Conservation (phyloP, 1,140 invertebrate genomes). For the Dendrolimus kikuchii region DNA sequence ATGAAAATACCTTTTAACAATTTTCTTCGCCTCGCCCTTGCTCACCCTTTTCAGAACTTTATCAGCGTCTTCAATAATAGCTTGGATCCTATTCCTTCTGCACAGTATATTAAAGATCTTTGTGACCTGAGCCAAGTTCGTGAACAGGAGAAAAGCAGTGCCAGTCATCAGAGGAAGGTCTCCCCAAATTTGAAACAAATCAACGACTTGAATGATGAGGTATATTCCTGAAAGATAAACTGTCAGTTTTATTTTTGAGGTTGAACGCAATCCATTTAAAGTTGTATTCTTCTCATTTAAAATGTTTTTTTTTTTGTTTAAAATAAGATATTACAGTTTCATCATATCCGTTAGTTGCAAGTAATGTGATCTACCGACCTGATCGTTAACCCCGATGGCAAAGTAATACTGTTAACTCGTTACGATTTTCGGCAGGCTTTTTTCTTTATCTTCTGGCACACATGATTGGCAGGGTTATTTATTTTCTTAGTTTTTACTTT, state of each 20-base stretch:
- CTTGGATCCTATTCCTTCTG: slow-evolving; percentile 23
- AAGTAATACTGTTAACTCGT: no score
- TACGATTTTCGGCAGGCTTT: no score
- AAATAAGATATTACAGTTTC: no score
- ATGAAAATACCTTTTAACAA: slow-evolving; percentile 36
- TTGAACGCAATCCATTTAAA: no score
- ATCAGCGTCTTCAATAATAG: slow-evolving; percentile 33
- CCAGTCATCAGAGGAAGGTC: slow-evolving; percentile 61
- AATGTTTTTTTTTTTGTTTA: no score
- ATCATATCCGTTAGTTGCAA: no score
- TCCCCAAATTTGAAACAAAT: slow-evolving; percentile 56
- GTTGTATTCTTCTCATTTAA: no score
- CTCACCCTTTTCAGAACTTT: slow-evolving; percentile 21
- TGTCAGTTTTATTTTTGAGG: not conserved
- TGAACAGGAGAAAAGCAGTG: slow-evolving; percentile 56
- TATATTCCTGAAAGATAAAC: slow-evolving; percentile 34
- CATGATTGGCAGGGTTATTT: no score
- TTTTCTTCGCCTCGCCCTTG: slow-evolving; percentile 26
- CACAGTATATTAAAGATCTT: slow-evolving; percentile 51
- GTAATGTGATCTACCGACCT: no score
- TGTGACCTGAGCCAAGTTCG: slow-evolving; percentile 50
- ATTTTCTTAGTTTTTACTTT: no score
- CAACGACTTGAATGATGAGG: slow-evolving; percentile 47
- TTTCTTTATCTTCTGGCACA: no score
- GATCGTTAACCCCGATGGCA: no score